Percentiles rank a stretch among this genome's conserved stretches.
Evolutionary conservation across 1,140 invertebrate genomes (phyloP).

Genomic region (Drosophila takahashii): DNA sequence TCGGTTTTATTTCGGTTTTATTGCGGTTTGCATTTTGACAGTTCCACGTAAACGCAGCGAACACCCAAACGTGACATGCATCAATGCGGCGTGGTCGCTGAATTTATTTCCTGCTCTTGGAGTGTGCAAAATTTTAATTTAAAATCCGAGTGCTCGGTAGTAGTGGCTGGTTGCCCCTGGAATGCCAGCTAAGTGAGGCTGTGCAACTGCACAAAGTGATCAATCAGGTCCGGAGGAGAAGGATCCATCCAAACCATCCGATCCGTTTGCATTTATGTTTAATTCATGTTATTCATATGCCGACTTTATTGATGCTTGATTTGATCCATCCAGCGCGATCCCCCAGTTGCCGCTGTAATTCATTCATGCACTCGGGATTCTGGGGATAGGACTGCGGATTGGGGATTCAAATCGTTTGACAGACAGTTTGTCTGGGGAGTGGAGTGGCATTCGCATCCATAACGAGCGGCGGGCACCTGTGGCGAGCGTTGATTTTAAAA

Average conservation of each 20-base stretch:
- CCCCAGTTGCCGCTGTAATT: constrained; percentile 61
- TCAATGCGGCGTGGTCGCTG: constrained; percentile 68
- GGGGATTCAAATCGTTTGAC: constrained; percentile 64
- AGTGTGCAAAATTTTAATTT: constrained; percentile 83
- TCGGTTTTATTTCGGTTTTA: constrained; percentile 5
- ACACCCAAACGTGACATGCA: constrained; percentile 77
- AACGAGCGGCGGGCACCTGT: constrained; percentile 64
- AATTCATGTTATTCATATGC: constrained; percentile 83
- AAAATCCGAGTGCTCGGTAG: constrained; percentile 46
- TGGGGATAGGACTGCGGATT: constrained; percentile 33
- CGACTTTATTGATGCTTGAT: constrained; percentile 83
- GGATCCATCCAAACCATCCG: not conserved
- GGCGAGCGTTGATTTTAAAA: constrained; percentile 84
- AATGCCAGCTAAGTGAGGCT: constrained; percentile 38
- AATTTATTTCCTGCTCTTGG: constrained; percentile 79
- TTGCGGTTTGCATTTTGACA: constrained; percentile 73
- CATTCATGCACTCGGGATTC: constrained; percentile 78
- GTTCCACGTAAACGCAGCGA: constrained; percentile 77
- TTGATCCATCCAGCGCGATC: constrained; percentile 54
- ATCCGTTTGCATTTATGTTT: constrained; percentile 79
- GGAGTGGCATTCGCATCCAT: constrained; percentile 27
- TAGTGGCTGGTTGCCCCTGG: constrained; percentile 2
- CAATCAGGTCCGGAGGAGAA: constrained; percentile 54
- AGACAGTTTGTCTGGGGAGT: constrained; percentile 75
- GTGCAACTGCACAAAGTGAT: constrained; percentile 70